Conservation (phyloP, 1,140 invertebrate species). For the Drusus annulatus region DNA sequence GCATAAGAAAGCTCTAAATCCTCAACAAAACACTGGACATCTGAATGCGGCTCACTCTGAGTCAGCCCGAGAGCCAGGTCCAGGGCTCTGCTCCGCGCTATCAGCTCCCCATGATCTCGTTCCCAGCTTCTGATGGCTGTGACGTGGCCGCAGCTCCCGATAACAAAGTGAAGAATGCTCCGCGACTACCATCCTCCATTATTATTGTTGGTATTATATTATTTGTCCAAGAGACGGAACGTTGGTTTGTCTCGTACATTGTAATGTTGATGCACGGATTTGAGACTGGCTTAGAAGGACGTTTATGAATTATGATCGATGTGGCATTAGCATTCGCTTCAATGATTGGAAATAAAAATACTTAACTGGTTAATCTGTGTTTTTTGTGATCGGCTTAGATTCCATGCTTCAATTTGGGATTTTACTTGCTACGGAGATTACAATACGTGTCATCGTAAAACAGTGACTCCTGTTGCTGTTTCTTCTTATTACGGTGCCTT, state of each 20-base stretch:
- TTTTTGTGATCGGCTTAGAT: no score
- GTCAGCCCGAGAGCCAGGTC: background rate
- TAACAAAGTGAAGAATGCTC: constrained; percentile 53
- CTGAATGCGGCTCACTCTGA: constrained; percentile 27
- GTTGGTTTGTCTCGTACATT: constrained; percentile 10
- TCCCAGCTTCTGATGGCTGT: background rate
- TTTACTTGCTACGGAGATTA: no score
- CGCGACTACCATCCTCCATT: no score
- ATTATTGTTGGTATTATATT: background rate
- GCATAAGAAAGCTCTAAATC: constrained; percentile 24
- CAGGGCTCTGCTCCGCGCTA: background rate
- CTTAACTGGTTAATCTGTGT: no score
- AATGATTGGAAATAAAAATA: no score
- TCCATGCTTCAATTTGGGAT: no score
- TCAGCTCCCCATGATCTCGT: background rate
- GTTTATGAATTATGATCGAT: constrained; percentile 6
- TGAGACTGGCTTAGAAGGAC: background rate
- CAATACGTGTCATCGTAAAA: no score
- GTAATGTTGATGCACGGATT: no score
- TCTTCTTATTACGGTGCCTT: no score
- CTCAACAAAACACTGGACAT: constrained; percentile 26
- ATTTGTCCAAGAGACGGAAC: constrained; percentile 41
- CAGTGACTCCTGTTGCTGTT: no score
- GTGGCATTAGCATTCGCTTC: background rate
- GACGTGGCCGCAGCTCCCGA: constrained; percentile 6